These are phyloP conservation scores for Clarias platycephalus DNA, from an alignment of 2,797 vertebrate genomes.

Conservation along the genomic window DNA sequence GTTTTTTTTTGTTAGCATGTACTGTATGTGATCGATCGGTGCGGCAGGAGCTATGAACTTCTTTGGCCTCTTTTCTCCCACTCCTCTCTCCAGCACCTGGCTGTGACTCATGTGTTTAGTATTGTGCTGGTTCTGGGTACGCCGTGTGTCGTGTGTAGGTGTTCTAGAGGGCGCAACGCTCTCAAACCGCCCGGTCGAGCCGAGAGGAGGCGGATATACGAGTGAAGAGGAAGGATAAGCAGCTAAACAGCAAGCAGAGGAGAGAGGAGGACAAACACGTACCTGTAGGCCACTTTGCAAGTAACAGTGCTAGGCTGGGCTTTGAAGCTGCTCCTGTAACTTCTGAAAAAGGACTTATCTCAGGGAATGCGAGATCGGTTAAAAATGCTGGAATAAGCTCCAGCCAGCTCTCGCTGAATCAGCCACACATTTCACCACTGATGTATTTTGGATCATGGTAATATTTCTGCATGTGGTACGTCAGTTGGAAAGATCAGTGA, in stretches of 20 bases:
- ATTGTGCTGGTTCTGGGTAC: slow-evolving; percentile 23
- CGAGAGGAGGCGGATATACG: slow-evolving; percentile 29
- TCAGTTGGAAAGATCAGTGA: neutral
- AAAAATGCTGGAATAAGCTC: neutral
- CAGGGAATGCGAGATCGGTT: neutral
- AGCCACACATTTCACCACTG: neutral
- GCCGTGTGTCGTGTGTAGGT: slow-evolving; percentile 34
- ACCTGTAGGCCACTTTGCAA: slow-evolving; percentile 37
- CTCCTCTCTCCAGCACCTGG: slow-evolving; percentile 19
- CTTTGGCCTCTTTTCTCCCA: slow-evolving; percentile 12
- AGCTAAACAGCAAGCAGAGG: slow-evolving; percentile 8
- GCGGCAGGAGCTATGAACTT: neutral
- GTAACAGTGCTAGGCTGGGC: slow-evolving; percentile 10
- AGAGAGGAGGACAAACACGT: slow-evolving; percentile 20
- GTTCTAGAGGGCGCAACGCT: slow-evolving; percentile 12
- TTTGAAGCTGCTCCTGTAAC: slow-evolving; percentile 16
- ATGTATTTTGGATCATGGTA: neutral
- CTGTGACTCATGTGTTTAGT: slow-evolving; percentile 30
- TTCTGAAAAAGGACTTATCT: neutral
- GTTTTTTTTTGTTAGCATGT: neutral
- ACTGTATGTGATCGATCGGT: slow-evolving; percentile 2
- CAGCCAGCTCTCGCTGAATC: neutral
- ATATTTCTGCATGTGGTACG: neutral
- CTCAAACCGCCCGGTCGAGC: slow-evolving; percentile 21
- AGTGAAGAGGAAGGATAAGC: slow-evolving; percentile 10